phyloP scores from a whole-genome alignment of 2,797 vertebrate species.

The Takifugu ocellatus region DNA sequence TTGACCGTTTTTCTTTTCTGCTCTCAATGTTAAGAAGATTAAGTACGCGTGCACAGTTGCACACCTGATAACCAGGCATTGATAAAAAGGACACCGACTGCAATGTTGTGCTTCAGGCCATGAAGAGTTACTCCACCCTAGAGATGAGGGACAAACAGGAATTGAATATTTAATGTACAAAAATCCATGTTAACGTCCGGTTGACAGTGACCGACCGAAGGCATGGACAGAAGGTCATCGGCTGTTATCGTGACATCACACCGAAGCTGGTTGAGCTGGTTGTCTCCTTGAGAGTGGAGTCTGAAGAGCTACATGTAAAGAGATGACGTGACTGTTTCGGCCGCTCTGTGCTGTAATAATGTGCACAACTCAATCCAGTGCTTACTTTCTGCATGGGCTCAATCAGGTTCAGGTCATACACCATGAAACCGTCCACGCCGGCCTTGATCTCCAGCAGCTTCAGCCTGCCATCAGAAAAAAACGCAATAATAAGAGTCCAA shows the following conservation, averaged over 20 bases:
- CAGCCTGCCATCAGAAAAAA: constrained; percentile 56
- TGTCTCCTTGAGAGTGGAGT: constrained; percentile 63
- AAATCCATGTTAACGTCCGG: too few species aligned
- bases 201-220: constrained; percentile 57
- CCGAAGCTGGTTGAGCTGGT: constrained; percentile 71
- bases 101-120: constrained; percentile 77
- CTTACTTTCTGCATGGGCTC: constrained; percentile 82
- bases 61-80: constrained; percentile 80
- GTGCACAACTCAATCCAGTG: background rate
- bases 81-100: constrained; percentile 78
- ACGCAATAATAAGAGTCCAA: too few species aligned
- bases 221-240: constrained; percentile 73
- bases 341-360: background rate
- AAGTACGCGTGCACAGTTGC: background rate
- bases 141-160: background rate
- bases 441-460: constrained; percentile 81
- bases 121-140: constrained; percentile 74
- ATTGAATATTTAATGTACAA: too few species aligned
- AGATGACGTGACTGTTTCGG: background rate
- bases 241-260: constrained; percentile 62
- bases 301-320: constrained; percentile 69
- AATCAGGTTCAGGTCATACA: constrained; percentile 82
- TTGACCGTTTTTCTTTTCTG: background rate
- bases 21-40: background rate
- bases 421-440: constrained; percentile 85